phyloP scores from a whole-genome alignment of 1,140 invertebrate species.

The Acromyrmex charruanus region DNA sequence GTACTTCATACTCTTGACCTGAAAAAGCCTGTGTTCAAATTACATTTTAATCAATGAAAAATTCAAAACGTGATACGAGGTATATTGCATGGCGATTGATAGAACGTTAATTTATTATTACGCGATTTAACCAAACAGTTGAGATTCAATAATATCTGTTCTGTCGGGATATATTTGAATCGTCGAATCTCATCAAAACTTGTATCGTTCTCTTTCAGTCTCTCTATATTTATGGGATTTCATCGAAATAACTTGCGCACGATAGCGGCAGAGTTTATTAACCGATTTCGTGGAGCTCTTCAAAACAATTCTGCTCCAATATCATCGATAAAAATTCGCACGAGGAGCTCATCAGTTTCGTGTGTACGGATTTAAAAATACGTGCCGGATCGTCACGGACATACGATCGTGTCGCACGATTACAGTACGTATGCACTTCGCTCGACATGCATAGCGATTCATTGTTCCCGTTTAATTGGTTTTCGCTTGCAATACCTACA shows the following conservation, averaged over 20 bases:
- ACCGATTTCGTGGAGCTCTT: constrained; percentile 7
- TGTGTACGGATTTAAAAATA: constrained; percentile 22
- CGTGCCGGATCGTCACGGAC: constrained; percentile 17
- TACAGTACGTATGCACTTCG: constrained; percentile 1
- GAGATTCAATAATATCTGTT: constrained; percentile 6
- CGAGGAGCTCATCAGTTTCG: constrained; percentile 25
- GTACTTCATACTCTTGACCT: background rate
- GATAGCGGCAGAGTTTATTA: constrained; percentile 14
- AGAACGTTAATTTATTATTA: constrained; percentile 25
- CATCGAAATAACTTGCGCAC: constrained; percentile 36
- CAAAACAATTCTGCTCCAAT: constrained; percentile 10
- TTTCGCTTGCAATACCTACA: constrained; percentile 18
- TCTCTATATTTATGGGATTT: constrained; percentile 30
- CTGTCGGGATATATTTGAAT: constrained; percentile 1
- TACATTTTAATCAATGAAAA: background rate
- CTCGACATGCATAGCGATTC: constrained; percentile 35
- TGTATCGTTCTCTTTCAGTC: constrained; percentile 10
- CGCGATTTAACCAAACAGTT: background rate
- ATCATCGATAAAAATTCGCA: constrained; percentile 45
- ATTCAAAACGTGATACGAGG: background rate
- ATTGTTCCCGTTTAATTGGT: constrained; percentile 55
- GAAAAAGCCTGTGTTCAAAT: background rate
- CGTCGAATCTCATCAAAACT: constrained; percentile 30
- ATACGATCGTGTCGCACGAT: background rate
- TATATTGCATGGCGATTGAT: background rate